phyloP scores from a whole-genome alignment of 2,113 vertebrate genomes.

The Erinaceus europaeus region DNA sequence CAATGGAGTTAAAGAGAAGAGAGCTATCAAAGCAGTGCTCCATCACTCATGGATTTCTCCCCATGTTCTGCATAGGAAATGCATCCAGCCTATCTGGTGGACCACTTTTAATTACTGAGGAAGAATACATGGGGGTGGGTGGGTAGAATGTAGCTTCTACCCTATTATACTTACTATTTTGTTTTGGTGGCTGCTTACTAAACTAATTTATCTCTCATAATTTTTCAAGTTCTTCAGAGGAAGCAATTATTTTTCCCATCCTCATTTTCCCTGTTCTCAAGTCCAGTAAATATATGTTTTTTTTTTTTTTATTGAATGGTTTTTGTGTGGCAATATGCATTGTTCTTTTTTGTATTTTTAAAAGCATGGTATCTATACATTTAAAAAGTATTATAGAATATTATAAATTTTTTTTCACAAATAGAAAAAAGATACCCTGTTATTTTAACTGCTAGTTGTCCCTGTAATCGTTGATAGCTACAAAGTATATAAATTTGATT shows the following conservation, averaged over 20 bases:
- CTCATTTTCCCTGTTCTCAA: neutral
- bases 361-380: neutral
- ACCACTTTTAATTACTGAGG: neutral
- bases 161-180: neutral
- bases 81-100: neutral
- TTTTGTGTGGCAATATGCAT: conserved; percentile 38
- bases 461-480: conserved; percentile 79
- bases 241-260: neutral
- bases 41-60: no score
- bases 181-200: neutral
- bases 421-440: conserved; percentile 68
- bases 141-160: neutral
- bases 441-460: conserved; percentile 80
- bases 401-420: conserved; percentile 69
- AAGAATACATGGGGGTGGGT: neutral
- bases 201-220: neutral
- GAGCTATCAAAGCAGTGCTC: no score
- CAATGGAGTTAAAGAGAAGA: no score
- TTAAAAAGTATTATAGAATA: conserved; percentile 40
- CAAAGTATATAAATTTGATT: conserved; percentile 80
- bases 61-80: no score
- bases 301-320: neutral
- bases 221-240: neutral
- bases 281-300: neutral
- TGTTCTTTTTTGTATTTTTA: conserved; percentile 30